phyloP scores from a whole-genome alignment of 2,888 invertebrate genomes.

The Himalopsyche tibetana region DNA sequence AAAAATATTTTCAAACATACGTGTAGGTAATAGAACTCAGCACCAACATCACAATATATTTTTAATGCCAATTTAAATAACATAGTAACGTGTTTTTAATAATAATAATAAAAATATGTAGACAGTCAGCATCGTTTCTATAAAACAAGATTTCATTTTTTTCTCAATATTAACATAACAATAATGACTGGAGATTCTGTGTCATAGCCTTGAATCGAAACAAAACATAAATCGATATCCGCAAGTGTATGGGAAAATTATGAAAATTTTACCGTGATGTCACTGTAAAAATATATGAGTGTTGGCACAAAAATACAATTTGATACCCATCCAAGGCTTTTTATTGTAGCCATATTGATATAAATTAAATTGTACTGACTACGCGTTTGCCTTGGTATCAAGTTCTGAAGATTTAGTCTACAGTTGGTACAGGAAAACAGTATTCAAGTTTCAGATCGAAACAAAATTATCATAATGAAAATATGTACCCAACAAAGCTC shows the following conservation, averaged over 20 bases:
- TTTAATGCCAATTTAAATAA: too few relatives aligned
- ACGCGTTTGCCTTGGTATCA: background rate
- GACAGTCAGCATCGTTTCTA: background rate
- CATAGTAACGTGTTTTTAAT: too few relatives aligned
- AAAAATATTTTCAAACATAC: too few relatives aligned
- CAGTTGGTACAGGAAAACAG: background rate
- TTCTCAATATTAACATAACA: conserved; percentile 1
- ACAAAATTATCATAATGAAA: background rate
- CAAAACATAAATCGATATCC: conserved; percentile 31
- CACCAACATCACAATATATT: too few relatives aligned
- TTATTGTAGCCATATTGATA: background rate
- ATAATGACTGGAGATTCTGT: conserved; percentile 19
- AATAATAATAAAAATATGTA: too few relatives aligned
- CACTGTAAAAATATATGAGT: background rate
- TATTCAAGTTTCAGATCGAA: too few relatives aligned
- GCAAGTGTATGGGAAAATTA: conserved; percentile 30
- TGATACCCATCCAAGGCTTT: background rate
- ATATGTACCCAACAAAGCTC: background rate
- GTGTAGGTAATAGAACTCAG: too few relatives aligned
- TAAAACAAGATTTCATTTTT: conserved; percentile 14
- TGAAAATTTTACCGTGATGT: background rate
- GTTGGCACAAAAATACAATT: background rate
- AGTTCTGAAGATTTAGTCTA: background rate
- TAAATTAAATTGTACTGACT: background rate
- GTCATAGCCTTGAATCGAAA: conserved; percentile 13